Conservation (phyloP, 2,888 invertebrate species). For the Poecilus cupreus region DNA sequence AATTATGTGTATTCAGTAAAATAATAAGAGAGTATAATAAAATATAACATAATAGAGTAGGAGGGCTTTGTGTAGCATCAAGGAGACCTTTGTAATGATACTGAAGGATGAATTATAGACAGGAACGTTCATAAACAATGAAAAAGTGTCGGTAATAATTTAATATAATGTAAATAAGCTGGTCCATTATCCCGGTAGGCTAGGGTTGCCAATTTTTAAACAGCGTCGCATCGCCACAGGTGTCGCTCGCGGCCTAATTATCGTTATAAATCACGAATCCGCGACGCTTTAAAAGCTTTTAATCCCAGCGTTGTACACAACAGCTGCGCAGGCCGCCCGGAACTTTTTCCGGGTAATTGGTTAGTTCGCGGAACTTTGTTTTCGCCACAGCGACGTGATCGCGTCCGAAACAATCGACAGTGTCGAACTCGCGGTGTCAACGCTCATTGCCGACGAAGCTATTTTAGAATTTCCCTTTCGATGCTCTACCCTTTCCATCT, state of each 20-base stretch:
- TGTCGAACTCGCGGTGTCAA: not conserved
- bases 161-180: slow-evolving; percentile 46
- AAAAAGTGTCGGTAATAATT: slow-evolving; percentile 31
- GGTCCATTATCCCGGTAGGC: slow-evolving; percentile 6
- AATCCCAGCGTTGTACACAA: slow-evolving; percentile 50
- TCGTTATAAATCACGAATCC: slow-evolving; percentile 55
- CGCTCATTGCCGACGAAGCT: not conserved
- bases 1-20: too few relatives aligned
- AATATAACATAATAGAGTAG: too few relatives aligned
- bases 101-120: too few relatives aligned
- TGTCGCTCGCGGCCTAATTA: slow-evolving; percentile 56
- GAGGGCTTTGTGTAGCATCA: not conserved
- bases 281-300: slow-evolving; percentile 57
- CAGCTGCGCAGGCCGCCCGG: slow-evolving; percentile 42
- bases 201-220: slow-evolving; percentile 38
- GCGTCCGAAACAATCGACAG: slow-evolving; percentile 23
- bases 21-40: too few relatives aligned
- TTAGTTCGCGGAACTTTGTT: slow-evolving; percentile 52
- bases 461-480: too few relatives aligned
- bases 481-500: too few relatives aligned
- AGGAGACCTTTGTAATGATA: not conserved
- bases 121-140: not conserved
- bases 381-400: slow-evolving; percentile 42
- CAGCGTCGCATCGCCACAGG: slow-evolving; percentile 41
- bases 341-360: slow-evolving; percentile 55